phyloP scores from a whole-genome alignment of 1,140 invertebrate species.

The Prorops nasuta region DNA sequence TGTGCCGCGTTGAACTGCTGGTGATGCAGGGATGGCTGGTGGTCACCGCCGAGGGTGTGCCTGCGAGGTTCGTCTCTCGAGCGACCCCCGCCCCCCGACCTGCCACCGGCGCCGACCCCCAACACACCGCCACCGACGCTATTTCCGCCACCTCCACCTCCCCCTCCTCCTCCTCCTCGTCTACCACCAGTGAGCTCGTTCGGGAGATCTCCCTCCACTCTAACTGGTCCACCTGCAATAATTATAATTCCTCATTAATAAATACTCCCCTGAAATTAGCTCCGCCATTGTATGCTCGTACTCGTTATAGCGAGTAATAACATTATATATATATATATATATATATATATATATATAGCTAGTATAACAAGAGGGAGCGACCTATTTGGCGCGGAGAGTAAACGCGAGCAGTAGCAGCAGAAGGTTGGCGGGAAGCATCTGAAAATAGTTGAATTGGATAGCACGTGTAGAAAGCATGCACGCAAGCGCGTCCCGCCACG shows the following conservation, averaged over 20 bases:
- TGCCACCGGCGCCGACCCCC: conserved; percentile 39
- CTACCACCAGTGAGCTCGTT: conserved; percentile 45
- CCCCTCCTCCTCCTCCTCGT: conserved; percentile 32
- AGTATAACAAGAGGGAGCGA: too few relatives aligned
- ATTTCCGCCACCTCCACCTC: conserved; percentile 40
- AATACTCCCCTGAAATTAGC: too few relatives aligned
- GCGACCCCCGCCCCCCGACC: conserved; percentile 55
- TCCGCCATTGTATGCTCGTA: too few relatives aligned
- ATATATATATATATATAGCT: too few relatives aligned
- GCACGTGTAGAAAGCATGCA: conserved; percentile 9
- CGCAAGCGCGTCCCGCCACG: neutral
- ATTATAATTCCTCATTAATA: too few relatives aligned
- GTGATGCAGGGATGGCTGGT: conserved; percentile 55
- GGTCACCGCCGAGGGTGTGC: conserved; percentile 68
- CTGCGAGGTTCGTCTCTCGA: conserved; percentile 66
- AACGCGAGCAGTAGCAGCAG: conserved; percentile 12
- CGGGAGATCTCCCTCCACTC: conserved; percentile 45
- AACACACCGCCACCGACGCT: conserved; percentile 40
- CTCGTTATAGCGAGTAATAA: too few relatives aligned
- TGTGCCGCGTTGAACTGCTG: conserved; percentile 59
- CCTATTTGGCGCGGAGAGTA: conserved; percentile 35
- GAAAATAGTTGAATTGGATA: conserved; percentile 25
- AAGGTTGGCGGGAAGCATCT: conserved; percentile 29
- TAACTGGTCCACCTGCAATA: conserved; percentile 46
- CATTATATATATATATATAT: too few relatives aligned